These are phyloP conservation scores for Cheilosia pagana DNA, from an alignment of 2,888 invertebrate genomes.

Conservation along the genomic window DNA sequence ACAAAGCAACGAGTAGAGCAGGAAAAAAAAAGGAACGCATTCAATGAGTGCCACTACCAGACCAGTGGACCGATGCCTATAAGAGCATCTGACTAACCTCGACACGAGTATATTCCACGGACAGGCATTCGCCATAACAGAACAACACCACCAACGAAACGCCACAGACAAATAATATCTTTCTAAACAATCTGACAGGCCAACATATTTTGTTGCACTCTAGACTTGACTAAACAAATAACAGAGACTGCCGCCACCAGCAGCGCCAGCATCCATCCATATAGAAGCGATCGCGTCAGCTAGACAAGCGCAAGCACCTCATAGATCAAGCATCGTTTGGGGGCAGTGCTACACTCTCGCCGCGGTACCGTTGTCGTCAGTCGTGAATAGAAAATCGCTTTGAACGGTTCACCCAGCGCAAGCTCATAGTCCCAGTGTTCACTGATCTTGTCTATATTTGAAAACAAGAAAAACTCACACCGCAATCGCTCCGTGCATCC, in stretches of 20 bases:
- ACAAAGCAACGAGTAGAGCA: slow-evolving; percentile 49
- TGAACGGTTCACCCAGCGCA: slow-evolving; percentile 52
- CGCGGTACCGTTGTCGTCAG: slow-evolving; percentile 31
- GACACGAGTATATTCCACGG: slow-evolving; percentile 62
- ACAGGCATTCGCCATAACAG: slow-evolving; percentile 63
- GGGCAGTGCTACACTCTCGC: slow-evolving; percentile 20
- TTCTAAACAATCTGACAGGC: slow-evolving; percentile 61
- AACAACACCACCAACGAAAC: slow-evolving; percentile 62
- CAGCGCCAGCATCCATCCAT: slow-evolving; percentile 30
- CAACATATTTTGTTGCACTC: slow-evolving; percentile 53
- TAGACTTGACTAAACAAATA: slow-evolving; percentile 54
- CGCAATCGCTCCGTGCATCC: slow-evolving; percentile 60
- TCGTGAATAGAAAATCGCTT: slow-evolving; percentile 53
- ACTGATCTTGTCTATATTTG: background rate
- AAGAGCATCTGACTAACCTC: slow-evolving; percentile 68
- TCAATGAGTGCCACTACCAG: slow-evolving; percentile 23
- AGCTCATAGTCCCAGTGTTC: background rate
- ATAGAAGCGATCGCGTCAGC: slow-evolving; percentile 17
- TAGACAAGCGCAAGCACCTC: slow-evolving; percentile 19
- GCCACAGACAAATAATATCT: slow-evolving; percentile 60
- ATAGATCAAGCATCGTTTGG: slow-evolving; percentile 55
- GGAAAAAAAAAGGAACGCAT: slow-evolving; percentile 30
- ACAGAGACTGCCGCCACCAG: slow-evolving; percentile 51
- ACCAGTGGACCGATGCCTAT: slow-evolving; percentile 56
- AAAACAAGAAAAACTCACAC: background rate